Conservation (phyloP, 2,113 vertebrate genomes). For the Dipodomys ordii region DNA sequence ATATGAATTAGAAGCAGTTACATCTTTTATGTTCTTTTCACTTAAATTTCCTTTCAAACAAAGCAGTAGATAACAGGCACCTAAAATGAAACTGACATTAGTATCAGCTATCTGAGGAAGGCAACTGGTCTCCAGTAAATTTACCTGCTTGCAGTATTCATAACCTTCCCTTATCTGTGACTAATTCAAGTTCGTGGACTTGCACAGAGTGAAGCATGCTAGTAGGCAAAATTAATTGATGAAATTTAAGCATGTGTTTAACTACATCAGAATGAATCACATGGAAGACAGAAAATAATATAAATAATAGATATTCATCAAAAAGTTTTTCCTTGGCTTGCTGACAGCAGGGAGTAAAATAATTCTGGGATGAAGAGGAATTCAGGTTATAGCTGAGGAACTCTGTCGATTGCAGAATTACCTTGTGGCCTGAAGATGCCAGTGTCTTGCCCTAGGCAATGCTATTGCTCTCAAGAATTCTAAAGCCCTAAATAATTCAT, state of each 20-base stretch:
- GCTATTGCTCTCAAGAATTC: slow-evolving; percentile 64
- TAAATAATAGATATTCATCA: slow-evolving; percentile 68
- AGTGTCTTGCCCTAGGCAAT: slow-evolving; percentile 64
- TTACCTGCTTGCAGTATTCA: background rate
- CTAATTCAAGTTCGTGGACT: slow-evolving; percentile 1
- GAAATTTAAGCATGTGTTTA: slow-evolving; percentile 58
- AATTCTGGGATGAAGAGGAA: slow-evolving; percentile 45
- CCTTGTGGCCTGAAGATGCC: slow-evolving; percentile 45
- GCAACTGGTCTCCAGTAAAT: background rate
- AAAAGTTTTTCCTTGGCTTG: slow-evolving; percentile 57
- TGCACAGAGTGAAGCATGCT: slow-evolving; percentile 3
- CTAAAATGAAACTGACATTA: background rate
- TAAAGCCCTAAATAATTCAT: slow-evolving; percentile 64
- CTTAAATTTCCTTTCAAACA: slow-evolving; percentile 58
- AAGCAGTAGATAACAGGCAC: slow-evolving; percentile 7
- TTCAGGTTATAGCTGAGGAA: slow-evolving; percentile 54
- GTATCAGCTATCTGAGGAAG: slow-evolving; percentile 7
- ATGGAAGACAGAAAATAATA: slow-evolving; percentile 66
- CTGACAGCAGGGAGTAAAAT: slow-evolving; percentile 52
- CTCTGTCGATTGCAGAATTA: slow-evolving; percentile 55
- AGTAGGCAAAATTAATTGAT: slow-evolving; percentile 53
- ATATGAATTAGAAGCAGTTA: no score
- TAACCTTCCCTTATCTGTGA: background rate
- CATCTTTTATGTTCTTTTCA: background rate
- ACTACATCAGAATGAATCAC: slow-evolving; percentile 52